These are phyloP conservation scores for Troides helena DNA, from an alignment of 2,888 invertebrate species.

Conservation along the genomic window DNA sequence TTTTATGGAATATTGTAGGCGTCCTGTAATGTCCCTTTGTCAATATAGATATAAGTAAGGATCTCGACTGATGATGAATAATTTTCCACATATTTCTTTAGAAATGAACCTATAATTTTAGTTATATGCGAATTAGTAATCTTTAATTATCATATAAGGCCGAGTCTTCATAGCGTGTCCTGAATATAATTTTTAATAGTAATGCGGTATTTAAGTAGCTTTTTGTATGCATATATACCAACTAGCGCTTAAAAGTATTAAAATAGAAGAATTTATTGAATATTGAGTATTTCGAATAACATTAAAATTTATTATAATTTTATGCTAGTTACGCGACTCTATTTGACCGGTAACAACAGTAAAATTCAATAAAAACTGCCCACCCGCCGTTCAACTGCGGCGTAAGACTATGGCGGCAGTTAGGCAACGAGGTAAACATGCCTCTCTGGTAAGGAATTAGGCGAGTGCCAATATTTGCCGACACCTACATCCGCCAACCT, in stretches of 20 bases:
- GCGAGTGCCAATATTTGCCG: slow-evolving; percentile 75
- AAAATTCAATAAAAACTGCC: slow-evolving; percentile 18
- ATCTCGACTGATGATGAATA: too few species aligned
- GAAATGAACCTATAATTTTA: too few species aligned
- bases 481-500: slow-evolving; percentile 75
- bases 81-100: too few species aligned
- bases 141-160: too few species aligned
- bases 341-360: background rate
- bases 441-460: slow-evolving; percentile 57
- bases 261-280: background rate
- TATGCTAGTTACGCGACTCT: slow-evolving; percentile 6
- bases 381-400: slow-evolving; percentile 34
- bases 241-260: background rate
- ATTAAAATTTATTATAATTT: background rate
- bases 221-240: background rate
- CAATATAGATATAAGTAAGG: too few species aligned
- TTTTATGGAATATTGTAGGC: too few species aligned
- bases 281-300: background rate
- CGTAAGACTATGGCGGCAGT: slow-evolving; percentile 33
- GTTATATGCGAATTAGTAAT: background rate
- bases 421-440: slow-evolving; percentile 68
- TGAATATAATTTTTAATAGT: background rate
- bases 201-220: background rate
- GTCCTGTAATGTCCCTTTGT: too few species aligned
- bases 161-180: too few species aligned